Evolutionary conservation across 2,888 invertebrate species (phyloP), one percentile per base, ranked within the genome.

Genomic region (Euclidia mi): DNA sequence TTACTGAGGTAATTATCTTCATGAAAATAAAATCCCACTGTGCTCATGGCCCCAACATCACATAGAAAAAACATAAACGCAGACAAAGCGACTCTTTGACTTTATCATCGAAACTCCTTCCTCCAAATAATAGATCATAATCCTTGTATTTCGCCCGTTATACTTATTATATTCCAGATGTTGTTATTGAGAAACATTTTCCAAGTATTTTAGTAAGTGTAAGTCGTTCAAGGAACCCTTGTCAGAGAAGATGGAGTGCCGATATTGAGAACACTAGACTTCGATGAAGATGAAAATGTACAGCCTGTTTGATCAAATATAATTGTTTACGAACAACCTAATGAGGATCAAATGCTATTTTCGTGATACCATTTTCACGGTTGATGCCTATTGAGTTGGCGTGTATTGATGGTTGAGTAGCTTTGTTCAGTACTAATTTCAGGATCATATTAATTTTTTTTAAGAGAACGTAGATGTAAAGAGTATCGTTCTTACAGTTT

Each of bases 31-130:
- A n/a, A n/a, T n/a, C n/a, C n/a, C n/a, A n/a, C n/a, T n/a, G n/a
- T n/a, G n/a, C n/a, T n/a, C 53, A 12, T 44, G 59, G 56, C 68
- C 44, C n/a, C n/a, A n/a, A 34, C 34, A 3, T 34, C 34, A 20
- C 20, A 11, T 14, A 44, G 4, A 42, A 34, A 17, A 38, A 59
- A 15, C 0, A 42, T n/a, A 35, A n/a, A 35, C 25, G n/a, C 17
- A 42, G 1, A 41, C 38, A 52, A 44, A 47, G 25, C 4, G 10
- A 25, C 20, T 32, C 11, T 20, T 28, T n/a, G 15, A 52, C 58
- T 38, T 49, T 42, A 55, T 49, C 41, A 50, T 32, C 44, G 52
- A 56, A 52, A 42, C 10, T 14, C 15, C 31, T 56, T 60, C 12
- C 2, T 20, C 37, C 35, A 31, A 45, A 51, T 48, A 51, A 43